Evolutionary conservation across 2,797 vertebrate species (phyloP).

Genomic region (Threskiornis aethiopicus): DNA sequence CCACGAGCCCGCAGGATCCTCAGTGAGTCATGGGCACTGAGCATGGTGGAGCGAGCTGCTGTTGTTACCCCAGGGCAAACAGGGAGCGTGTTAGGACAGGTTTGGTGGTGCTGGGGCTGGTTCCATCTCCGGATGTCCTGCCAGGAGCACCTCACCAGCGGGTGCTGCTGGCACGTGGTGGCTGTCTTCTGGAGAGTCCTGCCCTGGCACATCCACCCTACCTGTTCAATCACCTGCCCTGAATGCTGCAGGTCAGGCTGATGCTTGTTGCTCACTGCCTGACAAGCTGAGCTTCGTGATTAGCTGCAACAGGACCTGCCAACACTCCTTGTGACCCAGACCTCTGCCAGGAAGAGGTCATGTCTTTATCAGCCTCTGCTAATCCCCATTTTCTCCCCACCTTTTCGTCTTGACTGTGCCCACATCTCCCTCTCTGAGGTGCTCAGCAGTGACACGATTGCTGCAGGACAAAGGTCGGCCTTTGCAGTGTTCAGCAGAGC

Average conservation of each 20-base stretch:
- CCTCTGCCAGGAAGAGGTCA: not conserved
- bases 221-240: not conserved
- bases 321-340: not conserved
- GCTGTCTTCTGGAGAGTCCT: not conserved
- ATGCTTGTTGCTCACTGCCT: fast-evolving
- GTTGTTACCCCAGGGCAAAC: not conserved
- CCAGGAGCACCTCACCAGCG: not conserved
- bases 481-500: not conserved
- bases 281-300: not conserved
- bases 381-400: not conserved
- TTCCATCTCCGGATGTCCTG: not conserved
- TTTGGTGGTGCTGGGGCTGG: not conserved
- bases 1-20: not conserved
- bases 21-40: not conserved
- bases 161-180: not conserved
- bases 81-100: not conserved
- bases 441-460: not conserved
- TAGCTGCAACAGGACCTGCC: not conserved
- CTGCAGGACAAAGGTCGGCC: not conserved
- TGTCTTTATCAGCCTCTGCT: not conserved
- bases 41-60: fast-evolving
- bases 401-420: not conserved
- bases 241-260: not conserved
- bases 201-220: not conserved
- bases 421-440: not conserved